Evolutionary conservation across 2,888 invertebrate genomes (phyloP).

Genomic region (Euplagia quadripunctaria): DNA sequence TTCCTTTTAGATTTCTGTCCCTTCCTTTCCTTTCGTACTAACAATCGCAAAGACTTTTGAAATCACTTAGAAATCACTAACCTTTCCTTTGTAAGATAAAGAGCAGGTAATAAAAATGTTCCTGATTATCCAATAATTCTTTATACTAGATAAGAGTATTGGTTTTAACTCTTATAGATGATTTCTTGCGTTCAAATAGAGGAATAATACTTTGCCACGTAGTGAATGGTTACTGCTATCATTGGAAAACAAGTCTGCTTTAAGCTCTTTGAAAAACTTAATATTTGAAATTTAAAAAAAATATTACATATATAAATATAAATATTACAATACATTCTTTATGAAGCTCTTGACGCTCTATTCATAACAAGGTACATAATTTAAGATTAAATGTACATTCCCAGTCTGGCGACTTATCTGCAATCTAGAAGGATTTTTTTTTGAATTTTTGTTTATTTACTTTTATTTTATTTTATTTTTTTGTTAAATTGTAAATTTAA

Average conservation of each 20-base stretch:
- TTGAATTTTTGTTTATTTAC: no score
- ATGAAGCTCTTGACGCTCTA: no score
- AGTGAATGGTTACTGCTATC: not conserved
- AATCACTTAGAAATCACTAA: conserved; percentile 16
- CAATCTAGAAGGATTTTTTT: no score
- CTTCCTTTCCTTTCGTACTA: conserved; percentile 17
- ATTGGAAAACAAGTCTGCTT: not conserved
- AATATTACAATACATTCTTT: no score
- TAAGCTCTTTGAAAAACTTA: no score
- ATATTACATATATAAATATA: no score
- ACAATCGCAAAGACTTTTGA: conserved; percentile 13
- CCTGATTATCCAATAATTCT: conserved; percentile 9
- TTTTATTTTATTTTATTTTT: no score
- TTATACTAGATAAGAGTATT: not conserved
- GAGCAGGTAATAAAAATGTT: conserved; percentile 6
- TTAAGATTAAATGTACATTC: no score
- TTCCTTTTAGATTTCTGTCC: conserved; percentile 29
- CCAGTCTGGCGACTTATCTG: no score
- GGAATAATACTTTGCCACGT: not conserved
- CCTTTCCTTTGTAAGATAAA: conserved; percentile 10
- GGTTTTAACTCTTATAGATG: not conserved
- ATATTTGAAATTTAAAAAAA: no score
- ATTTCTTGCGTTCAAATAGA: not conserved
- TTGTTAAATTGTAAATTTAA: no score
- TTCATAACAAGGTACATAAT: no score